Evolutionary conservation across 2,113 vertebrate species (phyloP).

Genomic region (Brachypteracias leptosomus): DNA sequence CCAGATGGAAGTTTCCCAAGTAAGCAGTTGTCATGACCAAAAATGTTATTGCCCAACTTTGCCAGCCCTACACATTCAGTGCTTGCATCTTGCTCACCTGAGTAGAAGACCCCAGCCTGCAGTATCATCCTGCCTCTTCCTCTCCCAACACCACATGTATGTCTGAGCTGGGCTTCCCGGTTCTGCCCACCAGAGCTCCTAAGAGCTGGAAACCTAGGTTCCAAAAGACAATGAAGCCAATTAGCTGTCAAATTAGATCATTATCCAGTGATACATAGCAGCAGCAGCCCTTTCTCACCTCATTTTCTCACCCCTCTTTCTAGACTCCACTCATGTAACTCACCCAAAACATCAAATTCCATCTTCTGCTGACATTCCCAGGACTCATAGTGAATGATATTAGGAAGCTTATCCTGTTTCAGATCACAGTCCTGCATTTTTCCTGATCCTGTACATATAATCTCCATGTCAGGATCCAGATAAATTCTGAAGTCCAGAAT

Average conservation of each 20-base stretch:
- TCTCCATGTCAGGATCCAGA: not conserved
- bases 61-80: not conserved
- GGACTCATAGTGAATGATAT: not conserved
- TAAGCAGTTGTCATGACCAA: not conserved
- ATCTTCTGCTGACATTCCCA: not conserved
- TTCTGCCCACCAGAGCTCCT: not conserved
- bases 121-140: not conserved
- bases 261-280: not conserved
- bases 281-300: not conserved
- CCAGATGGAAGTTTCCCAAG: not conserved
- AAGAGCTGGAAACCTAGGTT: not conserved
- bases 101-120: not conserved
- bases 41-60: not conserved
- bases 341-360: not conserved
- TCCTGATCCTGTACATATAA: not conserved
- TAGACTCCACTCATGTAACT: not conserved
- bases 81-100: not conserved
- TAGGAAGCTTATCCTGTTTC: not conserved
- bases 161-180: not conserved
- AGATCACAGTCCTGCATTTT: not conserved
- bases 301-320: not conserved
- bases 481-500: not conserved
- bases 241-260: not conserved
- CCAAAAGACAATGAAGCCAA: not conserved
- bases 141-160: not conserved